phyloP scores from a whole-genome alignment of 92 coral and sea anemone species.

The Scolanthus callimorphus region DNA sequence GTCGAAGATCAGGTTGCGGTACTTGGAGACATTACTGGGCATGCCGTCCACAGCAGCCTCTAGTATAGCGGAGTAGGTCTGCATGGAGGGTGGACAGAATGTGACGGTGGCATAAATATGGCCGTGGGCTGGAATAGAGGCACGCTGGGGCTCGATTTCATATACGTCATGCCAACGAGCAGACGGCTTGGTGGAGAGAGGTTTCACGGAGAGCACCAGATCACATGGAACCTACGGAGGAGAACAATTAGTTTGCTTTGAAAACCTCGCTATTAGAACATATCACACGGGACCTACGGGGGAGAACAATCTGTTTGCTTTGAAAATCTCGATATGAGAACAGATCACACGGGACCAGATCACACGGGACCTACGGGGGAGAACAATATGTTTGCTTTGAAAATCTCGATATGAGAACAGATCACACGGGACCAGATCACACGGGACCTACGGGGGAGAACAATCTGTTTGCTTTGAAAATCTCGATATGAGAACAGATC shows the following conservation, averaged over 20 bases:
- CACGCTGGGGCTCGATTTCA: constrained; percentile 88
- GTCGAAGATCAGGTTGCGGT: constrained; percentile 91
- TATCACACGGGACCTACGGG: too few species aligned
- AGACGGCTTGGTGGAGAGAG: constrained; percentile 90
- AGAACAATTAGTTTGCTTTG: too few species aligned
- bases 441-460: too few species aligned
- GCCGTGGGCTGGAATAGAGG: constrained; percentile 92
- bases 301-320: too few species aligned
- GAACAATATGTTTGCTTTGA: too few species aligned
- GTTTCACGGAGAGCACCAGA: constrained; percentile 88
- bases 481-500: too few species aligned
- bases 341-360: too few species aligned
- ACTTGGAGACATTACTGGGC: constrained; percentile 90
- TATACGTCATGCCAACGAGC: constrained; percentile 98
- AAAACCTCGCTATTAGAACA: too few species aligned
- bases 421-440: too few species aligned
- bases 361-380: constrained; percentile 81
- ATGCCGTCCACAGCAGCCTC: constrained; percentile 99
- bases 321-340: too few species aligned
- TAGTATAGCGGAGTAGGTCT: constrained; percentile 78
- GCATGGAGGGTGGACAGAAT: constrained; percentile 97
- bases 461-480: too few species aligned
- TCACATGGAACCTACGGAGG: constrained; percentile 86
- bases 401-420: too few species aligned
- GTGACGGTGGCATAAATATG: constrained; percentile 86